A percentile compares a stretch with the other conserved stretches of the same genome.
These are phyloP conservation scores for Apostichopus californicus DNA, from an alignment of 35 echinoderm and acorn worm species.

Conservation along the genomic window DNA sequence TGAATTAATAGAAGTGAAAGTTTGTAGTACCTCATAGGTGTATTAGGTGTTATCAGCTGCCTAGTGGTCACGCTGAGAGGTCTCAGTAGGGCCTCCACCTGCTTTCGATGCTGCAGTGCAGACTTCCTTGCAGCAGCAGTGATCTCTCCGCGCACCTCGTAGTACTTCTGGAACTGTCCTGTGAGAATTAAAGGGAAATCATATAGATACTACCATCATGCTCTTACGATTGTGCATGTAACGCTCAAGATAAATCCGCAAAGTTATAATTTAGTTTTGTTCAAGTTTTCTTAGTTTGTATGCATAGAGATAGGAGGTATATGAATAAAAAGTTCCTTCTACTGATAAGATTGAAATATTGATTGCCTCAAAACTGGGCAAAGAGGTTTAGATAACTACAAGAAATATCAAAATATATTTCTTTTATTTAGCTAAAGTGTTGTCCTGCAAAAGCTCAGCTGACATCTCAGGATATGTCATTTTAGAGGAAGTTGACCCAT, in stretches of 20 bases:
- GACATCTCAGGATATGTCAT: no score
- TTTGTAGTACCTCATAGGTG: neutral
- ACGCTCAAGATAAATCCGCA: neutral
- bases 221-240: neutral
- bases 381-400: no score
- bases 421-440: no score
- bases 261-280: neutral
- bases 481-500: no score
- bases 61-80: neutral
- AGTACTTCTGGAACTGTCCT: slow-evolving; percentile 23
- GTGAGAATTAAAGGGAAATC: neutral
- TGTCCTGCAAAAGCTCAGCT: no score
- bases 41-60: neutral
- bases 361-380: no score
- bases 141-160: neutral
- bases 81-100: slow-evolving; percentile 6
- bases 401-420: no score
- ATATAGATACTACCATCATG: no score
- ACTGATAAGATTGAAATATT: no score
- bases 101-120: slow-evolving; percentile 2
- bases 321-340: neutral
- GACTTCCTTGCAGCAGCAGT: slow-evolving; percentile 14
- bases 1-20: neutral
- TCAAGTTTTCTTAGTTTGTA: neutral
- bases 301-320: neutral